phyloP scores from a whole-genome alignment of 2,888 invertebrate genomes.

The Julus scanicus region DNA sequence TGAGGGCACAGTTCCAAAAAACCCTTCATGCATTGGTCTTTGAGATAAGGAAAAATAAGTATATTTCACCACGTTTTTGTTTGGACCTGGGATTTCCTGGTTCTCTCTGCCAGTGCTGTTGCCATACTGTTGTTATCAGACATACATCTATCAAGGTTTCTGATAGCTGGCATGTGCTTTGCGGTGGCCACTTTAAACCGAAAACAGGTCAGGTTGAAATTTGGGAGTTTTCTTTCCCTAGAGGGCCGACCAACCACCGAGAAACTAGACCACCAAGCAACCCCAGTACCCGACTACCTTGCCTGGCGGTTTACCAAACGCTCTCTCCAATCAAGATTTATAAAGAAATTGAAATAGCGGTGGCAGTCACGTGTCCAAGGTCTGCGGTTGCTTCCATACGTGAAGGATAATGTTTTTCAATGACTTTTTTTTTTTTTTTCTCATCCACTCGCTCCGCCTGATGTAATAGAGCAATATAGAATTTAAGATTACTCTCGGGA shows the following conservation, averaged over 20 bases:
- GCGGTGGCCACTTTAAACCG: background rate
- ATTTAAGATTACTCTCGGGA: conserved; percentile 28
- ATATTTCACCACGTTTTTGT: no score
- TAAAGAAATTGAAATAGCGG: background rate
- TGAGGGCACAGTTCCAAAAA: no score
- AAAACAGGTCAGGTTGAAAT: background rate
- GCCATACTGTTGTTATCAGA: background rate
- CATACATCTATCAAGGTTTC: background rate
- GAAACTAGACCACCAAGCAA: background rate
- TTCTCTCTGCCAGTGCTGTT: background rate
- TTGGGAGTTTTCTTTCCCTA: background rate
- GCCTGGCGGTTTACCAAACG: background rate
- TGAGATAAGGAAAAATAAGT: no score
- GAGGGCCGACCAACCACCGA: background rate
- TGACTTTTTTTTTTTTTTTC: background rate
- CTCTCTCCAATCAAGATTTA: background rate
- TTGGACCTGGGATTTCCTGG: no score
- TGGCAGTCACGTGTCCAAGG: background rate
- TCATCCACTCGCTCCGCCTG: background rate
- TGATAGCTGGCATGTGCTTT: background rate
- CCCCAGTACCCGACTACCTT: background rate
- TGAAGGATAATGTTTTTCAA: background rate
- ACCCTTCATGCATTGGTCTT: no score
- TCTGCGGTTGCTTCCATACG: background rate
- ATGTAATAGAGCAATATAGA: conserved; percentile 22